A percentile compares a stretch with the other conserved stretches of the same genome.
These are phyloP conservation scores for Muscicapa adusta DNA, from an alignment of 2,113 vertebrate species.

Conservation along the genomic window DNA sequence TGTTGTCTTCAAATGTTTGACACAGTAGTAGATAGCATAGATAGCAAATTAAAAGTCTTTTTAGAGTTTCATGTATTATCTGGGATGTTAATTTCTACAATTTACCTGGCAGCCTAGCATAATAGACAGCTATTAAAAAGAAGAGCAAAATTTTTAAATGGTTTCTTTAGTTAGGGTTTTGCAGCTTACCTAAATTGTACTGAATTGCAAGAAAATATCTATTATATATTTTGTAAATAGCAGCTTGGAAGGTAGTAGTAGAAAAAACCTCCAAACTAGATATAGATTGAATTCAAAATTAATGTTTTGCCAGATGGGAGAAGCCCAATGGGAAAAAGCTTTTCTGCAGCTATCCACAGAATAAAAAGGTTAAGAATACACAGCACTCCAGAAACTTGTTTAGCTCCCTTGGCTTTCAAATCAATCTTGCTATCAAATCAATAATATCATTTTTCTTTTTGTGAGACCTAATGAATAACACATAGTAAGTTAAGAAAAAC, in stretches of 20 bases:
- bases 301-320: neutral
- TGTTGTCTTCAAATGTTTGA: neutral
- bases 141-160: neutral
- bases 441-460: neutral
- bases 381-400: neutral
- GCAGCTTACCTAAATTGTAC: neutral
- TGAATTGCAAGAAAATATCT: neutral
- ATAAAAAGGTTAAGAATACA: neutral
- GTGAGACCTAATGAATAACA: neutral
- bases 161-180: neutral
- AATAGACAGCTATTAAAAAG: neutral
- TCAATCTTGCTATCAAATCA: neutral
- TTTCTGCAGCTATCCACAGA: neutral
- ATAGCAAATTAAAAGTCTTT: neutral
- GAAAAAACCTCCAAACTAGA: neutral
- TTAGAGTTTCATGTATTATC: neutral
- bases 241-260: neutral
- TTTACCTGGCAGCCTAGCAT: neutral
- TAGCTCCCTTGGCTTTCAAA: neutral
- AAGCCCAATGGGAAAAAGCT: neutral
- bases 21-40: neutral
- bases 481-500: neutral
- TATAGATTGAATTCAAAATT: neutral
- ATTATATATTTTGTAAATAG: neutral
- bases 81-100: neutral